These are phyloP conservation scores for Virgularia gustaviana DNA, from an alignment of 92 coral and sea anemone species.

Conservation along the genomic window DNA sequence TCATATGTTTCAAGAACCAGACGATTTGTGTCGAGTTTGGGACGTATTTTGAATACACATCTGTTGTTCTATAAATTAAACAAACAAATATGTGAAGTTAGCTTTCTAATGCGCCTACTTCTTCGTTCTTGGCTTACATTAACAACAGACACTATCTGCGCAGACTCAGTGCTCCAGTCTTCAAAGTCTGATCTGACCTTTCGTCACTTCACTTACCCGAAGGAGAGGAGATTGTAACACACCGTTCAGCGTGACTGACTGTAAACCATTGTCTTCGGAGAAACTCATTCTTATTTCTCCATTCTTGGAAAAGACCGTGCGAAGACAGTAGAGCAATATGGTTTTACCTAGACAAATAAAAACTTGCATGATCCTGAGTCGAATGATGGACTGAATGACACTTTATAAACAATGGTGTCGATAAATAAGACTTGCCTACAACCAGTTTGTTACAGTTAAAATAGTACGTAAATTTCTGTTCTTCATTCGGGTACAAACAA, in stretches of 20 bases:
- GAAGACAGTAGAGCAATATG: conserved; percentile 27
- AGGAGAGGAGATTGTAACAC: conserved; percentile 64
- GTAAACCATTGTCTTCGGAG: conserved; percentile 81
- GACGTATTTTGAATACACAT: conserved; percentile 75
- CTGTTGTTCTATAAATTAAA: conserved; percentile 63
- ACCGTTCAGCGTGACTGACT: conserved; percentile 64
- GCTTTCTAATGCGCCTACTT: neutral
- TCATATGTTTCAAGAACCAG: conserved; percentile 64
- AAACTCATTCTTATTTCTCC: conserved; percentile 70
- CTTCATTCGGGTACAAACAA: conserved; percentile 78
- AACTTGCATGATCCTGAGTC: neutral
- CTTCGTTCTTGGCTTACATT: neutral
- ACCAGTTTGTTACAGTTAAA: conserved; percentile 42
- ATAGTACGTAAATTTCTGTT: conserved; percentile 52
- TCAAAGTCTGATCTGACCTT: neutral
- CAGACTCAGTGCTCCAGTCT: neutral
- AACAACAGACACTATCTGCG: neutral
- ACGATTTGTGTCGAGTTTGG: conserved; percentile 56
- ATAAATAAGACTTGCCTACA: conserved; percentile 67
- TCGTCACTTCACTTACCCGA: conserved; percentile 57
- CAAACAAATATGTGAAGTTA: too few species aligned
- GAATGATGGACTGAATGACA: too few species aligned
- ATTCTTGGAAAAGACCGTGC: conserved; percentile 35
- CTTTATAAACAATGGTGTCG: too few species aligned
- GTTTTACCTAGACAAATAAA: conserved; percentile 17